These are phyloP conservation scores for Oxyura jamaicensis DNA, from an alignment of 2,113 vertebrate species.

Conservation along the genomic window DNA sequence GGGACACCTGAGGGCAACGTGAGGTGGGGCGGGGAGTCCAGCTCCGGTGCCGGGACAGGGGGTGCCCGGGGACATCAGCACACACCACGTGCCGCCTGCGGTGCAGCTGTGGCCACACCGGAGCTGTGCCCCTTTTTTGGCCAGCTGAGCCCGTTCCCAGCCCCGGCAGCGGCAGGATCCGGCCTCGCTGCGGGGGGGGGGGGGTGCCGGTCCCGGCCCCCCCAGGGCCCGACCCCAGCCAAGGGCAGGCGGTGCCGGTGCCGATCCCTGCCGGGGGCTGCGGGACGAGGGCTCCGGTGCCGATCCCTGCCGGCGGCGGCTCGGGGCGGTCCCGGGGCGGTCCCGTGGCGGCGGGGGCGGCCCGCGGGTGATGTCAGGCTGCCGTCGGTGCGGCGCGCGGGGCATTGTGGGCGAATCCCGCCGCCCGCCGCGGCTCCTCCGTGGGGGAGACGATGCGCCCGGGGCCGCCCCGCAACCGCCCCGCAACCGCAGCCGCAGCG, in stretches of 20 bases:
- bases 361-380: constrained; percentile 47
- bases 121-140: neutral
- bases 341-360: neutral
- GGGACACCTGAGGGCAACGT: accelerated
- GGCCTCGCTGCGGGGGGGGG: accelerated
- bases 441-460: constrained; percentile 10
- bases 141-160: neutral
- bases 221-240: neutral
- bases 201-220: neutral
- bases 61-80: neutral
- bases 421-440: constrained; percentile 20
- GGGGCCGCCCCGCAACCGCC: neutral
- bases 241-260: neutral
- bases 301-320: neutral
- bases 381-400: constrained; percentile 40
- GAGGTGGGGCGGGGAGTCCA: neutral
- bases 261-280: neutral
- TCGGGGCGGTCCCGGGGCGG: neutral
- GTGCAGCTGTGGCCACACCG: neutral
- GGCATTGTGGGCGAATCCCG: constrained; percentile 55
- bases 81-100: neutral
- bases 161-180: neutral
- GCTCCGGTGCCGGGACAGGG: neutral
- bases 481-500: neutral
- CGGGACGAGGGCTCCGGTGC: neutral